Percentiles rank a stretch among this genome's conserved stretches.
phyloP scores from a whole-genome alignment of 2,113 vertebrate species.

The Piprites chloris region DNA sequence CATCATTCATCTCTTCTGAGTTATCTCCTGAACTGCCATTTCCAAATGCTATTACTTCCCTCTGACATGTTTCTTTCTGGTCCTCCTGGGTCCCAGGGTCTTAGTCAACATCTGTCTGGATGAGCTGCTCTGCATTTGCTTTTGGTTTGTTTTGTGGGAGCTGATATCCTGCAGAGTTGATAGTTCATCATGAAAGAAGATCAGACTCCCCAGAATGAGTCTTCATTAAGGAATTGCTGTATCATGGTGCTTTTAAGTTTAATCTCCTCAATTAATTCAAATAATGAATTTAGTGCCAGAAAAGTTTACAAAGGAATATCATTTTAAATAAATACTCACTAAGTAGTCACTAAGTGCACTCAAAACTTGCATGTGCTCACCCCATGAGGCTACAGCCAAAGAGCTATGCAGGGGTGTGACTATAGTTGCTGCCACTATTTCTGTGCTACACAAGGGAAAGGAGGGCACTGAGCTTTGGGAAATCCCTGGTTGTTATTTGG shows the following conservation, averaged over 20 bases:
- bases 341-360: not conserved
- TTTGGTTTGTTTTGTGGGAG: not conserved
- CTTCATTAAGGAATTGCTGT: not conserved
- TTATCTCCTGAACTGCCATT: not conserved
- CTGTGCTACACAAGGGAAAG: not conserved
- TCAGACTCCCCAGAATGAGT: not conserved
- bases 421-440: not conserved
- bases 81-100: not conserved
- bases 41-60: not conserved
- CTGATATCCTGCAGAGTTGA: not conserved
- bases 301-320: constrained; percentile 11
- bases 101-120: not conserved
- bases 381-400: not conserved
- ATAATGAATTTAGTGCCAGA: constrained; percentile 30
- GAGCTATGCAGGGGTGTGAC: not conserved
- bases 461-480: not conserved
- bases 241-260: not conserved
- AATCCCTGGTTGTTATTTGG: not conserved
- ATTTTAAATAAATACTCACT: not conserved
- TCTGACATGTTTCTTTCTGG: not conserved
- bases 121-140: not conserved
- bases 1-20: not conserved
- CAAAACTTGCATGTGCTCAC: not conserved
- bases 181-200: not conserved
- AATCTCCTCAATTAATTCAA: constrained; percentile 3